phyloP scores from a whole-genome alignment of 2,113 vertebrate genomes.

The Delphinapterus leucas region DNA sequence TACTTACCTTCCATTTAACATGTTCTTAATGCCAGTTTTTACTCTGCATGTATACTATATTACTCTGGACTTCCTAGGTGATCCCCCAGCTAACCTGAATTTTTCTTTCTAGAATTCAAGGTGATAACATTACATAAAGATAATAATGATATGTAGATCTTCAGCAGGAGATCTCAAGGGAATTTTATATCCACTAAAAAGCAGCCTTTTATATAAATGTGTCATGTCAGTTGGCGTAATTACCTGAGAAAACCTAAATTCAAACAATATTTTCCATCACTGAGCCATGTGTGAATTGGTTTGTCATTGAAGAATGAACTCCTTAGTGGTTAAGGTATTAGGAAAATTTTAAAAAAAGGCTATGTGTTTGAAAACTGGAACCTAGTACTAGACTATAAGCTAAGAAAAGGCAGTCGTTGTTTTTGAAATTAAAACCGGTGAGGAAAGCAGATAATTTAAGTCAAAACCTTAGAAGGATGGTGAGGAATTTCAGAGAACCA shows the following conservation, averaged over 20 bases:
- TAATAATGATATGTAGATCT: not conserved
- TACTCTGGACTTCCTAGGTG: not conserved
- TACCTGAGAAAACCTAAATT: not conserved
- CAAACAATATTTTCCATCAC: not conserved
- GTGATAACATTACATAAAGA: not conserved
- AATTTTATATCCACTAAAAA: conserved; percentile 20
- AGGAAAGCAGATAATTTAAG: not conserved
- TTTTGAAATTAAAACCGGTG: not conserved
- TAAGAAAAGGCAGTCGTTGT: not conserved
- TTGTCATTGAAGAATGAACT: not conserved
- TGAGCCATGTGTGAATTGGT: not conserved
- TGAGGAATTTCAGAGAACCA: not conserved
- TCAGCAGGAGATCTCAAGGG: not conserved
- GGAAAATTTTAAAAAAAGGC: not conserved
- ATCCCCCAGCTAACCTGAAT: not conserved
- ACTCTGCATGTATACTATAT: not conserved
- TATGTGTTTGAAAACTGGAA: not conserved
- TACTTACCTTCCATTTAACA: not conserved
- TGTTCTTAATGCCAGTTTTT: not conserved
- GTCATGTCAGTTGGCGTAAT: not conserved
- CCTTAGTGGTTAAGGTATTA: not conserved
- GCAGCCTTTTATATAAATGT: not conserved
- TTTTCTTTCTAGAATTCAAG: conserved; percentile 45
- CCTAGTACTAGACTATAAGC: not conserved
- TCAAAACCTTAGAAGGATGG: not conserved